Conservation (phyloP, 2,888 invertebrate species). For the Orthosia cruda region DNA sequence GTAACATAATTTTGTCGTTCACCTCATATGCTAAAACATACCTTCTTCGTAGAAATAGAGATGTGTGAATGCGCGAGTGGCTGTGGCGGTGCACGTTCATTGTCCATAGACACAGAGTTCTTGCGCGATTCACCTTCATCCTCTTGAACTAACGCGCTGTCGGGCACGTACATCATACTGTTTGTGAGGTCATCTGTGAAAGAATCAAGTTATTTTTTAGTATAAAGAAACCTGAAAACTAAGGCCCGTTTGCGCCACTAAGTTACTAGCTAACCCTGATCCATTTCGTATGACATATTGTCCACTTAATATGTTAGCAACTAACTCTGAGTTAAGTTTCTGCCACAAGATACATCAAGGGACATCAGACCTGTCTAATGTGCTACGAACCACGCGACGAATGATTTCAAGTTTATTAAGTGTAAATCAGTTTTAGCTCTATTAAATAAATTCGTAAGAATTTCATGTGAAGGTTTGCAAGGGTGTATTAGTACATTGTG, state of each 20-base stretch:
- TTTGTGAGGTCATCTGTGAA: conserved; percentile 93
- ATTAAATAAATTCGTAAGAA: too few relatives aligned
- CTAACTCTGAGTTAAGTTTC: too few relatives aligned
- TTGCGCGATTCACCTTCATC: conserved; percentile 93
- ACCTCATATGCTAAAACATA: conserved; percentile 75
- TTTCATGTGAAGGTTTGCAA: too few relatives aligned
- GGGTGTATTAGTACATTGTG: too few relatives aligned
- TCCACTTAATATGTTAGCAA: too few relatives aligned
- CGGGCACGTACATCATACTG: conserved; percentile 98
- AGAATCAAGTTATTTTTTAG: too few relatives aligned
- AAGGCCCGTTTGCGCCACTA: too few relatives aligned
- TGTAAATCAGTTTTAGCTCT: background rate
- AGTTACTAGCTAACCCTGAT: too few relatives aligned
- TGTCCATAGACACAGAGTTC: conserved; percentile 88
- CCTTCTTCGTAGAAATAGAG: conserved; percentile 97
- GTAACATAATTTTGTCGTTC: too few relatives aligned
- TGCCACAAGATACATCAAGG: too few relatives aligned
- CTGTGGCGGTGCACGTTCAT: conserved; percentile 86
- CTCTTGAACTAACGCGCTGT: conserved; percentile 96
- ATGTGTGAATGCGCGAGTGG: conserved; percentile 92
- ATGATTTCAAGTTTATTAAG: background rate
- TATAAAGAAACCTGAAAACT: too few relatives aligned
- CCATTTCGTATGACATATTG: too few relatives aligned
- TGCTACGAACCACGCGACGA: background rate
- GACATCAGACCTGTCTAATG: background rate